These are phyloP conservation scores for Xenops minutus DNA, from an alignment of 2,797 vertebrate species.

Conservation along the genomic window DNA sequence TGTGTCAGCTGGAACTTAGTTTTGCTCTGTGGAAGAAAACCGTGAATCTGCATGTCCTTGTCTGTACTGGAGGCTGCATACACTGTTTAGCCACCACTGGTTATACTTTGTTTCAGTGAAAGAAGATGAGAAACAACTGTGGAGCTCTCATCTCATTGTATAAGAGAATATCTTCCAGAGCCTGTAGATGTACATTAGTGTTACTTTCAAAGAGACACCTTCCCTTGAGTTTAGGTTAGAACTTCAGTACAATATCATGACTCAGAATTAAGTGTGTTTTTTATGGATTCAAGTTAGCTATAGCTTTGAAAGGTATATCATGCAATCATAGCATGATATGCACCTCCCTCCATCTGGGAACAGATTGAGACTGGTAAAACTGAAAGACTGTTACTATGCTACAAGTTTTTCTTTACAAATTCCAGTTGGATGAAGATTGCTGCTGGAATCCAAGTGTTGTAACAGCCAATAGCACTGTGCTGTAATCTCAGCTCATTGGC, in stretches of 20 bases:
- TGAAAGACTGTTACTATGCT: not conserved
- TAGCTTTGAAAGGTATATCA: not conserved
- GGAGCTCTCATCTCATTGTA: not conserved
- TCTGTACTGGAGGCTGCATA: not conserved
- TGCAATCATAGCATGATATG: accelerated
- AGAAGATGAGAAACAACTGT: constrained; percentile 16
- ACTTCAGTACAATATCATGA: not conserved
- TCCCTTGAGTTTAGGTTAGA: constrained; percentile 34
- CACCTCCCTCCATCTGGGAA: not conserved
- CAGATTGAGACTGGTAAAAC: not conserved
- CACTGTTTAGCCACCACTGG: not conserved
- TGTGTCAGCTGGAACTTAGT: not conserved
- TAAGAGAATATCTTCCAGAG: constrained; percentile 25
- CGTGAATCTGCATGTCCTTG: not conserved
- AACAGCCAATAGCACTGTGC: not conserved
- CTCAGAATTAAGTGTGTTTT: not conserved
- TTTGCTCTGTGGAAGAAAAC: not conserved
- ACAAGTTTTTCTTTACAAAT: not conserved
- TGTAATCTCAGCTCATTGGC: not conserved
- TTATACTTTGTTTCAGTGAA: constrained; percentile 13
- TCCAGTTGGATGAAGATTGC: not conserved
- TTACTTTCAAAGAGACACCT: constrained; percentile 35
- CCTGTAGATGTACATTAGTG: not conserved
- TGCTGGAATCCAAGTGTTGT: not conserved
- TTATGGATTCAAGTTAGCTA: not conserved